Evolutionary conservation across 2,113 vertebrate genomes (phyloP).

Genomic region (Aegotheles bennettii): DNA sequence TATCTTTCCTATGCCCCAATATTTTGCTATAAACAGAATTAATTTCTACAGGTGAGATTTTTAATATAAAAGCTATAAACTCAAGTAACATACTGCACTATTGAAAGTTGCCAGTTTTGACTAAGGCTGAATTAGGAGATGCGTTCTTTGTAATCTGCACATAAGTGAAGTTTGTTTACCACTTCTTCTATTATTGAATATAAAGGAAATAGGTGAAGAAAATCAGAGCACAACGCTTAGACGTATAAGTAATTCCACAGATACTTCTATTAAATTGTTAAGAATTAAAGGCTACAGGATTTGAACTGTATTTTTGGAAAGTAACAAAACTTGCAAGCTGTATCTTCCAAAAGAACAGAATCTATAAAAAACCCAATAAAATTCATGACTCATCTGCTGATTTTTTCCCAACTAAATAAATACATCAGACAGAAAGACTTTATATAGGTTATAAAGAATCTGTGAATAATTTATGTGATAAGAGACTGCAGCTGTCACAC

Average conservation of each 20-base stretch:
- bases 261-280: not conserved
- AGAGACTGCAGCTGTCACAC: not conserved
- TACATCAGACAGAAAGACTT: not conserved
- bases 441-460: not conserved
- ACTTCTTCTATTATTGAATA: not conserved
- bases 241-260: not conserved
- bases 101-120: not conserved
- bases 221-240: not conserved
- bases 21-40: not conserved
- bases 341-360: not conserved
- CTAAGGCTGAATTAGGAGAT: not conserved
- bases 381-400: not conserved
- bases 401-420: not conserved
- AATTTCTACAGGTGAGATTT: not conserved
- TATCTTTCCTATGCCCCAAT: not conserved
- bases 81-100: not conserved
- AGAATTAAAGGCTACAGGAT: not conserved
- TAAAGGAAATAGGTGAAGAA: not conserved
- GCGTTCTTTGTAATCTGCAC: not conserved
- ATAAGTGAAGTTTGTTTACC: not conserved
- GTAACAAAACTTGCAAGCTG: not conserved
- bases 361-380: not conserved
- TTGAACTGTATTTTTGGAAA: not conserved
- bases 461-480: not conserved
- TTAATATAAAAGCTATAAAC: not conserved